Conservation (phyloP, 2,888 invertebrate species). For the Andrena marginata region DNA sequence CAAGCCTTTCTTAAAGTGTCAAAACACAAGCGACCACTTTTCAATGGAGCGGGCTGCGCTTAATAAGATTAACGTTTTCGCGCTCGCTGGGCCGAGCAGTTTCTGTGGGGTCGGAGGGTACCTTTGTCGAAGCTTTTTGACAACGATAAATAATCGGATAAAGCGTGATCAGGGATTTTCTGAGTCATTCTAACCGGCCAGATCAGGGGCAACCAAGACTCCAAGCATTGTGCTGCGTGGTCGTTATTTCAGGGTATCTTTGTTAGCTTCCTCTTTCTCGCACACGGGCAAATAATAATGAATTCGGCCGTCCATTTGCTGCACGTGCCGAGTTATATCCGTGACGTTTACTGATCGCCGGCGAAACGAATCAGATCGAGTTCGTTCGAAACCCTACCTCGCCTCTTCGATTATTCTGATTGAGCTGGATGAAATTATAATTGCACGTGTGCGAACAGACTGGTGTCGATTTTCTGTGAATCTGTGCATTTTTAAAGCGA, state of each 20-base stretch:
- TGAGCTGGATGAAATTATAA: not conserved
- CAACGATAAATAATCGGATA: conserved; percentile 83
- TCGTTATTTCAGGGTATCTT: conserved; percentile 54
- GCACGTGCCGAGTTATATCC: conserved; percentile 68
- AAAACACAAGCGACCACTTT: conserved; percentile 65
- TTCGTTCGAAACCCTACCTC: not conserved
- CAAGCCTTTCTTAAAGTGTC: conserved; percentile 53
- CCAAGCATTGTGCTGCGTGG: conserved; percentile 63
- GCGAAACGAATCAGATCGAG: conserved; percentile 24
- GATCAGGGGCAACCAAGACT: conserved; percentile 70
- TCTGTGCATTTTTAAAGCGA: too few relatives aligned
- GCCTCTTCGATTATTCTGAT: not conserved
- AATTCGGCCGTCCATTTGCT: conserved; percentile 48
- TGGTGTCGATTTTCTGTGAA: too few relatives aligned
- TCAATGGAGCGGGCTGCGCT: conserved; percentile 58
- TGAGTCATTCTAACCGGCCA: conserved; percentile 75
- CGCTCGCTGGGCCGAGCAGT: conserved; percentile 47
- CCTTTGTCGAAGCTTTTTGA: conserved; percentile 74
- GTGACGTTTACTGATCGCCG: conserved; percentile 28
- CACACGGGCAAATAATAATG: conserved; percentile 56
- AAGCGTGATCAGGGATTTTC: conserved; percentile 74
- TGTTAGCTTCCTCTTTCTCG: conserved; percentile 60
- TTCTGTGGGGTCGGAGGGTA: conserved; percentile 44
- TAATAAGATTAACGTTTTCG: conserved; percentile 76
- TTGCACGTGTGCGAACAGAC: too few relatives aligned